Evolutionary conservation across 2,888 invertebrate genomes (phyloP), one percentile per base, ranked within the genome.

Genomic region (Caenorhabditis auriculariae): DNA sequence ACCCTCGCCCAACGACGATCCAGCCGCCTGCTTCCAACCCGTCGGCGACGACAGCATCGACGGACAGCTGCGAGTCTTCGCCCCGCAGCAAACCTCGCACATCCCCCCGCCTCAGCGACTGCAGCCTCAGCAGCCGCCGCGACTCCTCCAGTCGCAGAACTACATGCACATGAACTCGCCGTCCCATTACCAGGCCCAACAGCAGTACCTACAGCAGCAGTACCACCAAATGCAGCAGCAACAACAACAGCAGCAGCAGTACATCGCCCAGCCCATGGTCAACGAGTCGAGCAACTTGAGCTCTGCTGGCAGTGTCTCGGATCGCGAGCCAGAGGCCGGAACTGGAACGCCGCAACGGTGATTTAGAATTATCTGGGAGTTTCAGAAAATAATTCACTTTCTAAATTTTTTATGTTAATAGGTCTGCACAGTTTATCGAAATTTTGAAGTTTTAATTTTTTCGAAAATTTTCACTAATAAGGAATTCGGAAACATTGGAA

Each of bases 201-300:
- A 32, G 35, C 35, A 32, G 9, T n/a, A 32, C 9, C 9, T 32
- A n/a, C 9, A 32, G 35, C 9, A 12, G 35, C 35, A 32, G 35
- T n/a, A 32, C 35, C n/a, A 32, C 35, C 35, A 32, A n/a, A 32
- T 32, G 35, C 35, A 32, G n/a, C 35, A 32, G 35, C 35, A 32
- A n/a, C 35, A 9, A n/a, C n/a, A 32, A 12, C 35, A 32, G 35
- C 9, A 12, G 35, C 35, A 32, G 9, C 9, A 12, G 35, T n/a
- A 32, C 35, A 32, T 32, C 35, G 9, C n/a, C n/a, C n/a, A n/a
- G n/a, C n/a, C n/a, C n/a, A n/a, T n/a, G n/a, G 32, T 66, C 19
- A 70, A 62, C 44, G 69, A 70, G 28, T 59, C 56, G 9, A 65
- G 64, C 26, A 76, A 76, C 63, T 54, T 76, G n/a, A 65, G 65